A percentile compares a stretch with the other conserved stretches of the same genome.
phyloP scores from a whole-genome alignment of 2,113 vertebrate species.

The Barbus barbus region DNA sequence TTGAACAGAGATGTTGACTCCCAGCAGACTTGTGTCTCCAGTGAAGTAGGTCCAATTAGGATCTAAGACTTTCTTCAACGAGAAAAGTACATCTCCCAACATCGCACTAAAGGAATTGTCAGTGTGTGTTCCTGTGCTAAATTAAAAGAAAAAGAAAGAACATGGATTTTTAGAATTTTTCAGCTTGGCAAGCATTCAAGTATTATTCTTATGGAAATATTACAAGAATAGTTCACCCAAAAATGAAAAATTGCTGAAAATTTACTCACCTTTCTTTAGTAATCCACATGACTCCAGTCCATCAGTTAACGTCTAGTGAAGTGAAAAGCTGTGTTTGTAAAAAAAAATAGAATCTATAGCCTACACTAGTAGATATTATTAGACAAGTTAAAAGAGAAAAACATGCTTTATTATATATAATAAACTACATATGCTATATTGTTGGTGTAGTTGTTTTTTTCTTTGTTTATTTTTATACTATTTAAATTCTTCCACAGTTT shows the following conservation, averaged over 20 bases:
- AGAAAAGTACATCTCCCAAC: background rate
- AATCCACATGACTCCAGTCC: too few species aligned
- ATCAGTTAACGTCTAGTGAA: too few species aligned
- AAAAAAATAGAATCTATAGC: too few species aligned
- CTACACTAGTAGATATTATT: too few species aligned
- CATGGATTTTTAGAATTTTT: background rate
- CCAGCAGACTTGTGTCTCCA: background rate
- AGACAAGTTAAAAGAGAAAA: background rate
- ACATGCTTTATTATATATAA: background rate
- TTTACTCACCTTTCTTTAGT: too few species aligned
- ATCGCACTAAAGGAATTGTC: background rate
- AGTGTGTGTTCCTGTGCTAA: background rate
- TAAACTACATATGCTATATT: too few species aligned
- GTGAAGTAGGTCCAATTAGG: constrained; percentile 3
- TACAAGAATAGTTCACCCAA: background rate
- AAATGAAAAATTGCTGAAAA: too few species aligned
- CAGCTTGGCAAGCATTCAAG: background rate
- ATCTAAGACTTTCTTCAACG: constrained; percentile 2
- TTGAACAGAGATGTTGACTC: background rate
- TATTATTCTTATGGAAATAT: background rate
- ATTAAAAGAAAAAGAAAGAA: background rate
- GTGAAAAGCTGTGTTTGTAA: too few species aligned
- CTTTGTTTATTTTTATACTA: too few species aligned
- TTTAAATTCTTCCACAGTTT: background rate
- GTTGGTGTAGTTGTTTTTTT: background rate